phyloP scores from a whole-genome alignment of 2,113 vertebrate genomes.

The Sakesphorus luctuosus region DNA sequence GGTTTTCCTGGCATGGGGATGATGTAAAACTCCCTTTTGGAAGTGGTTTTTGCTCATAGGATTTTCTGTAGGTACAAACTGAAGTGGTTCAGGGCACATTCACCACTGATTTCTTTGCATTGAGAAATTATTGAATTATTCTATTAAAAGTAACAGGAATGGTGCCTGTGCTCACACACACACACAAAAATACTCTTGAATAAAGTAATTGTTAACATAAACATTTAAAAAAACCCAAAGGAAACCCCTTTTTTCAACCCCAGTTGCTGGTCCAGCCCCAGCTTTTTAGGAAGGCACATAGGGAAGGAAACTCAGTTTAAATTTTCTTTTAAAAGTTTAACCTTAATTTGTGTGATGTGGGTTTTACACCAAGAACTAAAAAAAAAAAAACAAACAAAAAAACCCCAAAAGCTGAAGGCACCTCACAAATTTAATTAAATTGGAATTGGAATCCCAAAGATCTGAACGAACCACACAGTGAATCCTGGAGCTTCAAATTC shows the following conservation, averaged over 20 bases:
- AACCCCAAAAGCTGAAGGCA: not conserved
- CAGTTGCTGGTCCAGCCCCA: too few relatives aligned
- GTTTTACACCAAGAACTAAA: not conserved
- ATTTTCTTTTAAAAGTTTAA: not conserved
- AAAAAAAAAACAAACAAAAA: fast-evolving
- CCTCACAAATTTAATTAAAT: not conserved
- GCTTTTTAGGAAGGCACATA: not conserved
- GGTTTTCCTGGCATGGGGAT: fast-evolving
- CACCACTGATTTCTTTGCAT: not conserved
- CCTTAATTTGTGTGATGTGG: not conserved
- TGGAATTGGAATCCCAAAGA: not conserved
- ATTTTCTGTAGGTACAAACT: not conserved
- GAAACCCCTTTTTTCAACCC: not conserved
- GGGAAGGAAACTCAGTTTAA: not conserved
- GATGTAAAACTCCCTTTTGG: not conserved
- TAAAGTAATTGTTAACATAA: not conserved
- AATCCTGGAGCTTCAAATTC: not conserved
- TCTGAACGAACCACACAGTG: not conserved
- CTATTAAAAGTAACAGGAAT: not conserved
- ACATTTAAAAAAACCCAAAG: not conserved
- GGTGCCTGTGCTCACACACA: not conserved
- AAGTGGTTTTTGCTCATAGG: not conserved
- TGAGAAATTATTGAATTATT: too few relatives aligned
- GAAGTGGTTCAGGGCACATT: not conserved
- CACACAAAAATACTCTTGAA: not conserved